Evolutionary conservation across 2,797 vertebrate species (phyloP).

Genomic region (Rhinophrynus dorsalis): DNA sequence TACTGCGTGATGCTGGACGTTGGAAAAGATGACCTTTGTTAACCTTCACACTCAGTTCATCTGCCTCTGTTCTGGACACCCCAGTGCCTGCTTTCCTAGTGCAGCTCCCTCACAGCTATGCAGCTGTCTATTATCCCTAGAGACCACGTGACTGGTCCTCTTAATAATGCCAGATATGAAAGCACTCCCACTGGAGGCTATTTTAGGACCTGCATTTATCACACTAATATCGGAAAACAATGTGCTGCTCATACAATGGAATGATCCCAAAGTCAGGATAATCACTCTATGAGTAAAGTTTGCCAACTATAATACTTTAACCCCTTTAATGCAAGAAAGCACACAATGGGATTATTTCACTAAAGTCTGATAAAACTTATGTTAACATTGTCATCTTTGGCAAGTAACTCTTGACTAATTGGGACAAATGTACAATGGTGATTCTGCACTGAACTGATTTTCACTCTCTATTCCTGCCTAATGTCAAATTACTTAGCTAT

Average conservation of each 20-base stretch:
- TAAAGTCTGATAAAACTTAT: too few relatives aligned
- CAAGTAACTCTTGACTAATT: too few relatives aligned
- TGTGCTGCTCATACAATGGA: slow-evolving; percentile 27
- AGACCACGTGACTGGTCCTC: slow-evolving; percentile 54
- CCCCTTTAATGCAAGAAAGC: too few relatives aligned
- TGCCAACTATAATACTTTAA: slow-evolving; percentile 16
- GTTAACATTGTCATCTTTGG: too few relatives aligned
- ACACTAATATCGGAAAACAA: slow-evolving; percentile 39
- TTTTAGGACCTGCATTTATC: slow-evolving; percentile 43
- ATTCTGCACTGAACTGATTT: too few relatives aligned
- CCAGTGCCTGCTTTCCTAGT: slow-evolving; percentile 47
- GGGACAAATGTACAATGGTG: too few relatives aligned
- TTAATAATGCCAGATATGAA: slow-evolving; percentile 44
- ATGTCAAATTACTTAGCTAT: too few relatives aligned
- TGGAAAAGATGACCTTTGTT: slow-evolving; percentile 44
- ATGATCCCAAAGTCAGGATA: slow-evolving; percentile 13
- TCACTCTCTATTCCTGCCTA: too few relatives aligned
- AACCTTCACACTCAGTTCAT: slow-evolving; percentile 39
- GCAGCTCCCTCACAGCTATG: slow-evolving; percentile 24
- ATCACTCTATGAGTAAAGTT: slow-evolving; percentile 12
- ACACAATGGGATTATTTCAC: too few relatives aligned
- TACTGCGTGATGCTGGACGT: slow-evolving; percentile 21
- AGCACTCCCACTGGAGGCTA: slow-evolving; percentile 41
- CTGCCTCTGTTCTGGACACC: not conserved
- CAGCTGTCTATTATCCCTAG: slow-evolving; percentile 60